A percentile compares a stretch with the other conserved stretches of the same genome.
Conservation (phyloP, 2,113 vertebrate genomes). For the Callipepla squamata region DNA sequence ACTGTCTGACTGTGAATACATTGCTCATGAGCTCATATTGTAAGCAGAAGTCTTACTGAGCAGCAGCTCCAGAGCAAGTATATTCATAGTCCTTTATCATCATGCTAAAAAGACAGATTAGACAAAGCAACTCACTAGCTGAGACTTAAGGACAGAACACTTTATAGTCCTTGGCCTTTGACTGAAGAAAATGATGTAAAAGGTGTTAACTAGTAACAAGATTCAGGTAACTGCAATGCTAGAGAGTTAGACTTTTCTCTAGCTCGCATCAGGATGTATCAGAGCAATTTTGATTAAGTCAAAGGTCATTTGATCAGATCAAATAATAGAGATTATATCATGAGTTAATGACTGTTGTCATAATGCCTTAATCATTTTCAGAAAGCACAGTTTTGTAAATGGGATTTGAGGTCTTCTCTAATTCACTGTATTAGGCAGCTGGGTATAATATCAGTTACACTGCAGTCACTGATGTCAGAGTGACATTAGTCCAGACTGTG, state of each 20-base stretch:
- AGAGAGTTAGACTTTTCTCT: neutral
- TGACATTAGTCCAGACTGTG: conserved; percentile 14
- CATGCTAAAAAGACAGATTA: neutral
- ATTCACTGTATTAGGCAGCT: neutral
- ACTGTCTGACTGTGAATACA: neutral
- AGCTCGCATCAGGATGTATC: neutral
- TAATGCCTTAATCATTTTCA: neutral
- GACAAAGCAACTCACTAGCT: neutral
- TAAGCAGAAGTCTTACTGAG: neutral
- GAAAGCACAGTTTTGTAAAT: neutral
- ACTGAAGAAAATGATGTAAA: neutral
- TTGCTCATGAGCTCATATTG: neutral
- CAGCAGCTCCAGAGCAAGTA: neutral
- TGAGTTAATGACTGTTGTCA: accelerated
- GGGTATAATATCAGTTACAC: neutral
- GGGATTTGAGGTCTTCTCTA: neutral
- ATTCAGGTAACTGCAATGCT: neutral
- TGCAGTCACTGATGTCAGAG: conserved; percentile 12
- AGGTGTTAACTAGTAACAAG: neutral
- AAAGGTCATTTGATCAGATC: neutral
- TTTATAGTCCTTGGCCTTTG: neutral
- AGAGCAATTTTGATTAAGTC: neutral
- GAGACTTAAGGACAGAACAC: neutral
- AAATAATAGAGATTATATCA: neutral
- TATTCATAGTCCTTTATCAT: neutral